Percentiles rank a stretch among this genome's conserved stretches.
Conservation (phyloP, 2,888 invertebrate species). For the Pristionchus maxplancki region DNA sequence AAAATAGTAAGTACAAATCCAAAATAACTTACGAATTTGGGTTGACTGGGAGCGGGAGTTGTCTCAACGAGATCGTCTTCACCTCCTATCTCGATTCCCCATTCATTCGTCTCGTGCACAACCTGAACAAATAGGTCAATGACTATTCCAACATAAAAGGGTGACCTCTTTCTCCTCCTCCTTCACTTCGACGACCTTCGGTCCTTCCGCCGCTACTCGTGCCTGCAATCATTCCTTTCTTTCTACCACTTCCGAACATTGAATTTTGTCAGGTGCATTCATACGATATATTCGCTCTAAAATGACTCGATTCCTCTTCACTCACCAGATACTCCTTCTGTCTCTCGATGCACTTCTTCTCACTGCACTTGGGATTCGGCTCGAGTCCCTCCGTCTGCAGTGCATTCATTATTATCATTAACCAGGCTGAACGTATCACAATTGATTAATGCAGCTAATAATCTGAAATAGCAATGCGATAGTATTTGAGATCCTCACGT, state of each 20-base stretch:
- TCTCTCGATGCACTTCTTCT: constrained; percentile 84
- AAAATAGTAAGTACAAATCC: no score
- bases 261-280: no score
- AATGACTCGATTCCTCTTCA: no score
- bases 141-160: no score
- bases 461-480: no score
- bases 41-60: background rate
- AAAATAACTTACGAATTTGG: constrained; percentile 52
- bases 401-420: background rate
- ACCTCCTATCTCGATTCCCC: constrained; percentile 84
- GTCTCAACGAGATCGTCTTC: constrained; percentile 26
- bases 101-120: constrained; percentile 90
- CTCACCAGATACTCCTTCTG: constrained; percentile 79
- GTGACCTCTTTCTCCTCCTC: constrained; percentile 77
- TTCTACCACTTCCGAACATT: background rate
- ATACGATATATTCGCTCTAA: no score
- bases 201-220: constrained; percentile 82
- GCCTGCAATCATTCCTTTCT: constrained; percentile 52
- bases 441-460: no score
- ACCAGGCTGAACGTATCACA: no score
- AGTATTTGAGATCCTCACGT: no score
- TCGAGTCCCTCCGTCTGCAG: constrained; percentile 85
- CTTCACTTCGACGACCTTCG: constrained; percentile 77
- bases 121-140: constrained; percentile 47
- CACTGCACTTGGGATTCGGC: constrained; percentile 94